Evolutionary conservation across 2,888 invertebrate species (phyloP), one percentile per base, ranked within the genome.

Genomic region (Homarus gammarus): DNA sequence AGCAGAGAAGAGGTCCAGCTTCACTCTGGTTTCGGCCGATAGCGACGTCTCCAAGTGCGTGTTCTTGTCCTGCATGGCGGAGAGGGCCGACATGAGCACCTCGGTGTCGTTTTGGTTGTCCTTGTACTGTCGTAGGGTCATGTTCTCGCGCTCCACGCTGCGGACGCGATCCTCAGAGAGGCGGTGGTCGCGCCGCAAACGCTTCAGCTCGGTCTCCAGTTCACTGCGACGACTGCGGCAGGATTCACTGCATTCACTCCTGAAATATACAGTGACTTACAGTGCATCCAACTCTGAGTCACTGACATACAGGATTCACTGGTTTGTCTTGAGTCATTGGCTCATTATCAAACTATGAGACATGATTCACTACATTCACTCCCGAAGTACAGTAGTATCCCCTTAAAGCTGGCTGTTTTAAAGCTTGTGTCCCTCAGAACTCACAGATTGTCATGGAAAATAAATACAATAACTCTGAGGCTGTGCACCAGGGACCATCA

Each of bases 1-100:
- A 92, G 99, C 99, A 92, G 98, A 98, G 95, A 99, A 98, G 93
- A 99, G 96, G 95, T 99, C 99, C 93, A 99, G 96, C 95, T 99
- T 99, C 94, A 99, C 97, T 93, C 99, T 96, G 93, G 99, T 99
- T 95, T 99, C 99, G 78, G 98, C 98, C 92, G 98, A 98, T 92
- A 99, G 95, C 93, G 97, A 97, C 93, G 97, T 97, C 95, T 99
- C 98, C 93, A 99, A 95, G 94, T 98, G 98, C 93, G 96, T 94
- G 94, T 98, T 98, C 94, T 98, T 97, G 94, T 99, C 98, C 94
- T 97, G 97, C 95, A 98, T 95, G 92, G 96, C 96, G 81, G 96
- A 95, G 92, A 98, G 94, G 33, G 97, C 97, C 68, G 96, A 95
- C 95, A 97, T 96, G 92, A 98, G 94, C 93, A 97, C 96, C 93